Conservation (phyloP, 2,888 invertebrate genomes). For the Eudemis profundana region DNA sequence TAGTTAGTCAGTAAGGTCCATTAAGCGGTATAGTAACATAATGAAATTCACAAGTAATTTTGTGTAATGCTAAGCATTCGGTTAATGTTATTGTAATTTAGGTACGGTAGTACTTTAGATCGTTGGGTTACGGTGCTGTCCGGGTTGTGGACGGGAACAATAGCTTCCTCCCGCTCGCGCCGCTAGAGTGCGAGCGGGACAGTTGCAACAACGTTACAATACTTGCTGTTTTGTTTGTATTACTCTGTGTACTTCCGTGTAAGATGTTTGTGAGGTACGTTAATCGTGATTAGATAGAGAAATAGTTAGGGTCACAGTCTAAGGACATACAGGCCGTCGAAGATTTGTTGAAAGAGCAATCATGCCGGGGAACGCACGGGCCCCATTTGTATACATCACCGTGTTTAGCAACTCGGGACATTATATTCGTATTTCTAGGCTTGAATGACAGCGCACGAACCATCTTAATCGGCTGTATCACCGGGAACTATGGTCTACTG, state of each 20-base stretch:
- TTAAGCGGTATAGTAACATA: slow-evolving; percentile 32
- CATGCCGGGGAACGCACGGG: too few species aligned
- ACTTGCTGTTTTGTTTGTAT: slow-evolving; percentile 11
- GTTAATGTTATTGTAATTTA: slow-evolving; percentile 34
- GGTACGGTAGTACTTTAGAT: slow-evolving; percentile 22
- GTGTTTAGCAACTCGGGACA: too few species aligned
- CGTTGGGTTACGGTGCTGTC: slow-evolving; percentile 33
- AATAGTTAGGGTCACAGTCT: too few species aligned
- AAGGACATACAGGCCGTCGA: too few species aligned
- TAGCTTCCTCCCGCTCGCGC: slow-evolving; percentile 21
- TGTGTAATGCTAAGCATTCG: slow-evolving; percentile 43
- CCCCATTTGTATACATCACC: too few species aligned
- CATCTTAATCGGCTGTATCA: too few species aligned
- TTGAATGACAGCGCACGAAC: too few species aligned
- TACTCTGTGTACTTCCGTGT: neutral
- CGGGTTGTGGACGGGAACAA: slow-evolving; percentile 8
- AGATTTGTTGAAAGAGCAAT: too few species aligned
- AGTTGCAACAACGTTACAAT: neutral
- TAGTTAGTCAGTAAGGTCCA: slow-evolving; percentile 59
- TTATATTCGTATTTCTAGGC: too few species aligned
- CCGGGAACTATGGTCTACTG: too few species aligned
- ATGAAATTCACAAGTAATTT: slow-evolving; percentile 35
- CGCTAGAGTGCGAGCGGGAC: neutral
- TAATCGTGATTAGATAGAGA: neutral
- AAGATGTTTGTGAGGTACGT: slow-evolving; percentile 1